Base-by-base conservation (phyloP, 1,140 invertebrate genomes). In the Calliphora vicina region DNA sequence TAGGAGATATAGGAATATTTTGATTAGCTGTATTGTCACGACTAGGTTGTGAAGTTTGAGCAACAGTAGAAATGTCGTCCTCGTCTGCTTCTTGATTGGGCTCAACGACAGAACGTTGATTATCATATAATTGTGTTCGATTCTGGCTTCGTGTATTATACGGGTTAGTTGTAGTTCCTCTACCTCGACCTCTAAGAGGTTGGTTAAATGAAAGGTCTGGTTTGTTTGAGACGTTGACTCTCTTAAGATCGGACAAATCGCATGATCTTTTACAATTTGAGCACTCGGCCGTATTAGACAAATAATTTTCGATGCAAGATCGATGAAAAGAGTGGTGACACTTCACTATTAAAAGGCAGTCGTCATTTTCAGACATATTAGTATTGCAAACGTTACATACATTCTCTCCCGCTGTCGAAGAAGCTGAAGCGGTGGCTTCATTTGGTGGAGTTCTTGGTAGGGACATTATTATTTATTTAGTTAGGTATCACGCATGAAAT, bases 251-350 rank as follows among this genome's bases (percentile, higher is more conserved):
- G 9, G 17, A 20, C 2, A 78, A 23, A 23, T 78, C 17, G 10
- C 74, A 78, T 20, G 35, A 23, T 9, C 29, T 17, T n/a, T 78
- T 78, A 20, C 74, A 78, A 43, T 10, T 78, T 2, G 74, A n/a
- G 23, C 74, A 78, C 35, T n/a, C 23, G 9, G 74, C n/a, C 1
- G n/a, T 15, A 2, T n/a, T 43, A 78, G 74, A 25, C 12, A 78
- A 43, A 43, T 12, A 43, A 2, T 78, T 43, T 78, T 78, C 74
- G 35, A 78, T 78, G 13, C 74, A 78, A 12, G 74, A 23, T 43
- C 74, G 74, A 78, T 78, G 74, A 25, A 78, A 78, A 9, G n/a
- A 25, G 13, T 78, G 74, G 9, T 20, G 20, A 78, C 74, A 78
- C 8, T 78, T 43, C 12, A 10, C 10, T 35, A 35, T 35, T 35